Evolutionary conservation across 2,888 invertebrate genomes (phyloP), one percentile per base, ranked within the genome.

Genomic region (Agrotis puta): DNA sequence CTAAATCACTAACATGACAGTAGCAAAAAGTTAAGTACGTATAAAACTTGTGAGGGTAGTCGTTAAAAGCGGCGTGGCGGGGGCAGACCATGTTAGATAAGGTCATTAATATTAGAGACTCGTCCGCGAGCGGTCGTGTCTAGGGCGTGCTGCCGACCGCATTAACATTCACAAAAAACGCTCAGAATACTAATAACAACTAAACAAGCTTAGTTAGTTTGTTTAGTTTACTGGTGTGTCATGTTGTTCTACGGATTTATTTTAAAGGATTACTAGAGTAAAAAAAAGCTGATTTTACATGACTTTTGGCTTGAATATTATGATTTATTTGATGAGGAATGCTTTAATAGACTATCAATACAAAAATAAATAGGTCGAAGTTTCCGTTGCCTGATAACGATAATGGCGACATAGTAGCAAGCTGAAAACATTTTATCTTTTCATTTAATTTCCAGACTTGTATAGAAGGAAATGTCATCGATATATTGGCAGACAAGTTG

Each of bases 71-170:
- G 14, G 43, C 13, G 56, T 22, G 47, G 68, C 16, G 64, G 45
- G 61, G 65, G 48, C 27, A 50, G 58, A 64, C 48, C 57, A 57
- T 33, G 64, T 64, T 53, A 77, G 54, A 70, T 74, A 59, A 65
- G 27, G 73, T 68, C 65, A 83, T 83, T 85, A 84, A 85, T 79
- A 85, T 83, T 83, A 70, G 59, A 16, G 56, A 39, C 77, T 66
- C 64, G 85, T 82, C 63, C 56, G 67, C 9, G 64, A 54, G 71
- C 69, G 71, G 76, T 76, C 83, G 79, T 64, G 85, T 68, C 83
- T 76, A 70, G 76, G 70, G 79, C 85, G 58, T 56, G 66, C 74
- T 64, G 72, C 54, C 64, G 64, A 56, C 63, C 43, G 47, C 56
- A 85, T 83, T 85, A 83, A 61, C 74, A 83, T 77, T 70, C 54